These are phyloP conservation scores for Eulemur mongoz DNA, from an alignment of 2,797 vertebrate genomes.

Conservation along the genomic window DNA sequence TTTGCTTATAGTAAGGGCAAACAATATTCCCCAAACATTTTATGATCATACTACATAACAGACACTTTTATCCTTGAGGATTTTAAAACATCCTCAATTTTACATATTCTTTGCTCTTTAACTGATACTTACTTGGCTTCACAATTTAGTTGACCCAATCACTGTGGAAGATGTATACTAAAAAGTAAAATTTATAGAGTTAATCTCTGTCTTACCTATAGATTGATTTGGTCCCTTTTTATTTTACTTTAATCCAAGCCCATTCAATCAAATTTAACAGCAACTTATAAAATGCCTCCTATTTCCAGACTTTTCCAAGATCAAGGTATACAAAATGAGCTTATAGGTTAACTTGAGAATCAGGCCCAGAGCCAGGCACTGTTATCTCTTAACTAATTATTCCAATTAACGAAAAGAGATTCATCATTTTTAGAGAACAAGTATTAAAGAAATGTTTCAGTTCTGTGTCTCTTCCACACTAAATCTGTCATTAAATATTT, in stretches of 20 bases:
- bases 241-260: neutral
- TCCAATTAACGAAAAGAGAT: neutral
- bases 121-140: neutral
- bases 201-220: neutral
- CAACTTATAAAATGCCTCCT: neutral
- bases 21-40: neutral
- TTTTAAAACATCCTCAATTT: neutral
- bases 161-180: neutral
- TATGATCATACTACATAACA: neutral
- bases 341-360: conserved; percentile 12
- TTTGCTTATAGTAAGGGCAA: neutral
- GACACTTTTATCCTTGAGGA: neutral
- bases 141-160: conserved; percentile 20
- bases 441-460: neutral
- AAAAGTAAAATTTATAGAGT: neutral
- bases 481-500: neutral
- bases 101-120: neutral
- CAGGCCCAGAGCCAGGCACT: neutral
- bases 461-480: neutral
- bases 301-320: neutral
- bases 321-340: neutral
- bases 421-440: neutral
- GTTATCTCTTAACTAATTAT: neutral
- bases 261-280: neutral
- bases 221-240: neutral